Conservation (phyloP, 2,888 invertebrate genomes). For the Drosophila tripunctata region DNA sequence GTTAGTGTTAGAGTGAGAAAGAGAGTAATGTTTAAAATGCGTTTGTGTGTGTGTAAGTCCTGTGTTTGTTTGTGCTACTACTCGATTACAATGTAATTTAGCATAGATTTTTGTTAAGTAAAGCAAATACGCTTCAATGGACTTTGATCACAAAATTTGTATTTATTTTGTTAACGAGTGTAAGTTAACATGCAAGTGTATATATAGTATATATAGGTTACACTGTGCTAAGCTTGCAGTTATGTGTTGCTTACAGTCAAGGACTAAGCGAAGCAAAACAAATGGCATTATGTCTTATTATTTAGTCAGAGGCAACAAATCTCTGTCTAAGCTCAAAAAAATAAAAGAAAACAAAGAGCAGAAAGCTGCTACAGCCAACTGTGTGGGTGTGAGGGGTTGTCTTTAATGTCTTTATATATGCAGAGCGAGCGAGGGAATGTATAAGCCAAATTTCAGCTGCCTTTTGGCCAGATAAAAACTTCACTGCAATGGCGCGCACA, state of each 20-base stretch:
- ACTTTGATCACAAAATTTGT: constrained; percentile 35
- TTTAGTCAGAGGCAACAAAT: constrained; percentile 47
- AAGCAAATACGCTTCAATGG: constrained; percentile 17
- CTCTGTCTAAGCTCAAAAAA: constrained; percentile 55
- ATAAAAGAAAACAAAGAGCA: neutral
- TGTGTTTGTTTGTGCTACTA: constrained; percentile 28
- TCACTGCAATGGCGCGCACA: constrained; percentile 61
- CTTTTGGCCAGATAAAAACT: constrained; percentile 60
- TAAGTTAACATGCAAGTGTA: neutral
- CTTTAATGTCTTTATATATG: constrained; percentile 69
- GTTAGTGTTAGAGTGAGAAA: neutral
- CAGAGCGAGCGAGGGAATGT: too few relatives aligned
- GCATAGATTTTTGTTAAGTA: constrained; percentile 58
- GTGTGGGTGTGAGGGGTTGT: constrained; percentile 22
- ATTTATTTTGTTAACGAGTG: neutral
- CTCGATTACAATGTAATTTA: constrained; percentile 71
- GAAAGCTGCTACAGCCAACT: neutral
- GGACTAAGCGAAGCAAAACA: constrained; percentile 17
- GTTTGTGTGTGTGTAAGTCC: constrained; percentile 20
- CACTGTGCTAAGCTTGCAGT: neutral
- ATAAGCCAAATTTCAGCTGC: constrained; percentile 55
- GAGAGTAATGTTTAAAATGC: neutral
- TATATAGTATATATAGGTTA: too few relatives aligned
- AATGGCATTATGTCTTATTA: constrained; percentile 54
- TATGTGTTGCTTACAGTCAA: constrained; percentile 6